These are phyloP conservation scores for Marasmarcha lunaedactyla DNA, from an alignment of 2,888 invertebrate species.

Conservation along the genomic window DNA sequence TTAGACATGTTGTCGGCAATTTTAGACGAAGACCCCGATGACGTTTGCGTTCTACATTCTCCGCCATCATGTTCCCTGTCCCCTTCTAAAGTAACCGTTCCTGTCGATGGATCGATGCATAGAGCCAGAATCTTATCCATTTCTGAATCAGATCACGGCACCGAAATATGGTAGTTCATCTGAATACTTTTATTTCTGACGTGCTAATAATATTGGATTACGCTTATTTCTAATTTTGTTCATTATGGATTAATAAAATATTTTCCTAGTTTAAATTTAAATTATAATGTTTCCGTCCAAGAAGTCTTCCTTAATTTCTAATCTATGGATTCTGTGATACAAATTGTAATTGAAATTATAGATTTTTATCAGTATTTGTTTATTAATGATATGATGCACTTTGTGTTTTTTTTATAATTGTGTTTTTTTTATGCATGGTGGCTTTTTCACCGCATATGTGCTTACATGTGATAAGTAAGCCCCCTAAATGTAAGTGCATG, in stretches of 20 bases:
- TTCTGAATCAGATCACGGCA: slow-evolving; percentile 72
- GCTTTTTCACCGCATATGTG: slow-evolving; percentile 54
- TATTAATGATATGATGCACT: slow-evolving; percentile 13
- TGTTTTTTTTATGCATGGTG: slow-evolving; percentile 45
- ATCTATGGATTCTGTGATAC: slow-evolving; percentile 14
- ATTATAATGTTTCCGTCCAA: neutral
- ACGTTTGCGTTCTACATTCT: slow-evolving; percentile 46
- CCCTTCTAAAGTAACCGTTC: slow-evolving; percentile 73
- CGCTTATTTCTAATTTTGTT: slow-evolving; percentile 17
- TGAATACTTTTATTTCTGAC: no score
- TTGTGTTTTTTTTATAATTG: slow-evolving; percentile 18
- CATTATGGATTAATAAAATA: slow-evolving; percentile 13
- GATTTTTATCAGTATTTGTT: slow-evolving; percentile 3
- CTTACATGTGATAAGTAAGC: slow-evolving; percentile 48
- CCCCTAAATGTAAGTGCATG: slow-evolving; percentile 63
- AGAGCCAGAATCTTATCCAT: slow-evolving; percentile 75
- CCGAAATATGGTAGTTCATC: slow-evolving; percentile 79
- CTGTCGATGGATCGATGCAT: slow-evolving; percentile 71
- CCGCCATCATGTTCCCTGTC: slow-evolving; percentile 59
- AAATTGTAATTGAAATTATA: slow-evolving; percentile 5
- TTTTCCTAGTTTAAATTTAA: slow-evolving; percentile 1
- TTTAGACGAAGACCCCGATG: slow-evolving; percentile 59
- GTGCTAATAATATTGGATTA: slow-evolving; percentile 10
- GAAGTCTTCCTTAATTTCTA: slow-evolving; percentile 13
- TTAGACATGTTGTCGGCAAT: slow-evolving; percentile 56